Conservation (phyloP, 2,113 vertebrate species). For the Xenopus borealis region DNA sequence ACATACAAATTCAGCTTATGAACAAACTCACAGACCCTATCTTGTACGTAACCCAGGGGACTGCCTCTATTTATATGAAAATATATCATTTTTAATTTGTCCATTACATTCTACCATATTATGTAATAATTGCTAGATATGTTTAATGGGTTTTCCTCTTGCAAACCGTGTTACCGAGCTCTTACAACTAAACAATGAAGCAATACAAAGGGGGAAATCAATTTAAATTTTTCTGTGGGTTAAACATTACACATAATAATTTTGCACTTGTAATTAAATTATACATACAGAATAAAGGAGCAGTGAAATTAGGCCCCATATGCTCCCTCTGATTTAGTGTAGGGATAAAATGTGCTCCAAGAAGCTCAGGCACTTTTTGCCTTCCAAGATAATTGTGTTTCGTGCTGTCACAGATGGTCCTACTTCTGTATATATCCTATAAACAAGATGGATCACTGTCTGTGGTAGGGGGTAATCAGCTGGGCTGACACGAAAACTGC, state of each 20-base stretch:
- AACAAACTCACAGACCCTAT: no score
- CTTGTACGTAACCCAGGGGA: no score
- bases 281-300: conserved; percentile 28
- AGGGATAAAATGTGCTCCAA: conserved; percentile 31
- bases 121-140: no score
- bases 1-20: no score
- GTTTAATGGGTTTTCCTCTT: not conserved
- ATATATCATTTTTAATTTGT: no score
- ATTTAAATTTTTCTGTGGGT: conserved; percentile 18
- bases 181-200: not conserved
- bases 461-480: conserved; percentile 36
- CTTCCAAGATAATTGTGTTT: conserved; percentile 42
- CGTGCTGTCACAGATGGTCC: conserved; percentile 40
- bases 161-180: not conserved
- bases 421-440: conserved; percentile 40
- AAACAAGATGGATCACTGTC: conserved; percentile 48
- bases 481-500: conserved; percentile 15
- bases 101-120: no score
- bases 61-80: no score
- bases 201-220: conserved; percentile 10
- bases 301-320: conserved; percentile 38
- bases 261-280: conserved; percentile 42
- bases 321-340: conserved; percentile 37
- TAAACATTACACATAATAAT: conserved; percentile 27
- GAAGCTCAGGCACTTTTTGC: conserved; percentile 25